A percentile compares a stretch with the other conserved stretches of the same genome.
phyloP scores from a whole-genome alignment of 2,888 invertebrate genomes.

The Caradrina kadenii region DNA sequence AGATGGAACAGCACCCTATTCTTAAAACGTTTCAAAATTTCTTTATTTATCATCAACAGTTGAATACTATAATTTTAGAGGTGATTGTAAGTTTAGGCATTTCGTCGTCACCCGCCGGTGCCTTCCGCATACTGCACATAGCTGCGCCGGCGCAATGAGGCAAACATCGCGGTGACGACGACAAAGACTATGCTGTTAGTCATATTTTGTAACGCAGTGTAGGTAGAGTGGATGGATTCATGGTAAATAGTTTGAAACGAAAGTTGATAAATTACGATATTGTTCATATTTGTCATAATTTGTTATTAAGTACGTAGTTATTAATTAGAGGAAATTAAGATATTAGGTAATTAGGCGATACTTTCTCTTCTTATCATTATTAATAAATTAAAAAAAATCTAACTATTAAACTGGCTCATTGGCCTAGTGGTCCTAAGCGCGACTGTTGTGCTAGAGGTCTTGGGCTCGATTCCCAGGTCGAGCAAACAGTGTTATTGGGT shows the following conservation, averaged over 20 bases:
- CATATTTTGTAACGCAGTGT: conserved; percentile 39
- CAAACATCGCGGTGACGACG: conserved; percentile 64
- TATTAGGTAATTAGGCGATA: too few relatives aligned
- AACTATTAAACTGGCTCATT: too few relatives aligned
- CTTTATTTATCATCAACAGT: conserved; percentile 49
- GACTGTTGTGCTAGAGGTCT: too few relatives aligned
- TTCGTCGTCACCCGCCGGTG: conserved; percentile 53
- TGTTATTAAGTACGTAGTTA: too few relatives aligned
- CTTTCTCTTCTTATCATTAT: too few relatives aligned
- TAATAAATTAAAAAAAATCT: too few relatives aligned
- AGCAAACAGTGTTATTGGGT: too few relatives aligned
- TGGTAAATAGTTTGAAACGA: not conserved
- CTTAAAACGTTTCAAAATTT: conserved; percentile 55
- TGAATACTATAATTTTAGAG: conserved; percentile 65
- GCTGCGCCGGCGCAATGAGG: conserved; percentile 71
- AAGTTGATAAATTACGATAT: conserved; percentile 1
- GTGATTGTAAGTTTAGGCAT: conserved; percentile 61
- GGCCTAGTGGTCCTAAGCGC: too few relatives aligned
- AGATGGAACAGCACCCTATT: conserved; percentile 43
- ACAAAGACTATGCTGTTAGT: conserved; percentile 56
- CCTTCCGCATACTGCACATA: conserved; percentile 83
- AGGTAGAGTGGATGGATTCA: conserved; percentile 15
- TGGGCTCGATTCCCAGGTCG: too few relatives aligned
- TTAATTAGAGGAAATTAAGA: not conserved
- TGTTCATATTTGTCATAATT: not conserved